Evolutionary conservation across 37 sponge, comb jelly and placozoan genomes (phyloP).

Genomic region (Spongilla lacustris): DNA sequence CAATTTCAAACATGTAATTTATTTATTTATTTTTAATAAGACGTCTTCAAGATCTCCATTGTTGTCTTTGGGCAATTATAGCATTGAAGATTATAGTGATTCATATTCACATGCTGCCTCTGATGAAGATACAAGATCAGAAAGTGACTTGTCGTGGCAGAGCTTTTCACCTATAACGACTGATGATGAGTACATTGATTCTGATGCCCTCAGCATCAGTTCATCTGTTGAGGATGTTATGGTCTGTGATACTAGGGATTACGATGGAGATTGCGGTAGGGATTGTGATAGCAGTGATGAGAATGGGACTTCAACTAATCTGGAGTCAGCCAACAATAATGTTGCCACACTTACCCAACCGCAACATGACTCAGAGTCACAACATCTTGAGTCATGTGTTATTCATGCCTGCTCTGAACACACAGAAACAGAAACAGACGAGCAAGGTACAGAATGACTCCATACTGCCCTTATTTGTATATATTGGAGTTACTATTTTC

Average conservation of each 20-base stretch:
- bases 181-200: not conserved
- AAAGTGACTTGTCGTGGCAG: not conserved
- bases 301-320: too few species aligned
- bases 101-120: not conserved
- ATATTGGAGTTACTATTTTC: slow-evolving; percentile 1
- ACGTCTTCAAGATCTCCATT: not conserved
- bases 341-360: too few species aligned
- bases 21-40: not conserved
- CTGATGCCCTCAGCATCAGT: not conserved
- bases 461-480: slow-evolving; percentile 15
- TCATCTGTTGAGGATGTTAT: not conserved
- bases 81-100: not conserved
- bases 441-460: not conserved
- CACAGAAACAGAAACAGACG: not conserved
- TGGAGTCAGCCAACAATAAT: too few species aligned
- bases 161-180: not conserved
- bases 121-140: not conserved
- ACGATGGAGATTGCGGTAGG: not conserved
- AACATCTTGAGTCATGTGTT: slow-evolving; percentile 3
- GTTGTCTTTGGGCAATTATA: not conserved
- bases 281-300: not conserved
- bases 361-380: too few species aligned
- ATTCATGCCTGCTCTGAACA: not conserved
- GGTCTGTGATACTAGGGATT: not conserved
- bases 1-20: not conserved